phyloP scores from a whole-genome alignment of 2,797 vertebrate species.

The Labroides dimidiatus region DNA sequence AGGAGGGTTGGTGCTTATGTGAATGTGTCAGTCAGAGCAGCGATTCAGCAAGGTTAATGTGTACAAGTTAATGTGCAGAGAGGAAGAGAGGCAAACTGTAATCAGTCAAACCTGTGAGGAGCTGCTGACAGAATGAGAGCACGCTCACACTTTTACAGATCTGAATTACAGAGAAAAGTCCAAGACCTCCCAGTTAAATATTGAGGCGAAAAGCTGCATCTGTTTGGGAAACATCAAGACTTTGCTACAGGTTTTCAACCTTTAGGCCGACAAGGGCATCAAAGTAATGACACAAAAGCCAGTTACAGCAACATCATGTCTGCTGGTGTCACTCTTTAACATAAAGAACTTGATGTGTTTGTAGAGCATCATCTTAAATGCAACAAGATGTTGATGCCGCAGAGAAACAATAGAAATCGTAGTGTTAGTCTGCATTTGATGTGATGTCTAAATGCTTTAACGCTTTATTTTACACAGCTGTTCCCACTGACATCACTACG shows the following conservation, averaged over 20 bases:
- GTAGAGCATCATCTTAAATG: no score
- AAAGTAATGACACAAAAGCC: no score
- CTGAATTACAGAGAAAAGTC: background rate
- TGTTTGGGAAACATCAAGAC: no score
- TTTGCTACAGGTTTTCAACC: no score
- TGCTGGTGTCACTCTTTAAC: no score
- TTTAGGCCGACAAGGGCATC: no score
- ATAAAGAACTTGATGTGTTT: no score
- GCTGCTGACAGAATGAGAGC: slow-evolving; percentile 43
- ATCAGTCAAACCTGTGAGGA: slow-evolving; percentile 52
- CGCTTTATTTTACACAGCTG: background rate
- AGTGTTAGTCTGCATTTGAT: background rate
- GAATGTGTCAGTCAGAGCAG: slow-evolving; percentile 45
- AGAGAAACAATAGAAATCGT: background rate
- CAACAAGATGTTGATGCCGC: no score
- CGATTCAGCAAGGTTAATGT: slow-evolving; percentile 69
- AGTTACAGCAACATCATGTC: no score
- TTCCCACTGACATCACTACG: slow-evolving; percentile 39
- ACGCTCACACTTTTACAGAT: background rate
- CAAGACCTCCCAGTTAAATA: background rate
- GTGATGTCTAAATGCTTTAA: background rate
- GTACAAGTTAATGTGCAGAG: slow-evolving; percentile 52
- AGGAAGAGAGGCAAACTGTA: slow-evolving; percentile 41
- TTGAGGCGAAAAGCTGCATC: no score
- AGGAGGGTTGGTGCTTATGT: slow-evolving; percentile 22